These are phyloP conservation scores for Nothoprocta perdicaria DNA, from an alignment of 2,113 vertebrate genomes.

Conservation along the genomic window DNA sequence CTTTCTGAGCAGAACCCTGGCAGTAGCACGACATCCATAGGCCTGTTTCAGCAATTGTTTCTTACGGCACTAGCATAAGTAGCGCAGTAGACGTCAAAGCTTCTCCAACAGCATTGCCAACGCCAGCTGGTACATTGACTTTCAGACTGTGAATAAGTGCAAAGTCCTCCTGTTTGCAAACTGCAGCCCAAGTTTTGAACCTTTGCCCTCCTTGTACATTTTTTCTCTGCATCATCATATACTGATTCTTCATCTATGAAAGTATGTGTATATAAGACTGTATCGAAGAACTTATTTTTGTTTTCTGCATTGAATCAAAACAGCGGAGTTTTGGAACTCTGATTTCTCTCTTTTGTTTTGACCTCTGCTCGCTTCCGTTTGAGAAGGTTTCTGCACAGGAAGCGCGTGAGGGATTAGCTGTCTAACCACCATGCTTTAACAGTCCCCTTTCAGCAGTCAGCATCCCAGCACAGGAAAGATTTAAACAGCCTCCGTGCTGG, in stretches of 20 bases:
- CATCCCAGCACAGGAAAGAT: not conserved
- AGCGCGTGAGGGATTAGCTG: not conserved
- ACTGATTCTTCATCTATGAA: not conserved
- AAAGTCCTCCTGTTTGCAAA: not conserved
- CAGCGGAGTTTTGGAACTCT: not conserved
- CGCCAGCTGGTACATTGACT: not conserved
- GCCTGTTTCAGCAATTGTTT: not conserved
- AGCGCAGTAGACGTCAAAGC: not conserved
- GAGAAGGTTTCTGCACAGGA: not conserved
- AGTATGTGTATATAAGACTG: not conserved
- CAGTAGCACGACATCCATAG: not conserved
- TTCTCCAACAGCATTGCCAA: not conserved
- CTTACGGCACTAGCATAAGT: not conserved
- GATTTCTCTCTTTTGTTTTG: not conserved
- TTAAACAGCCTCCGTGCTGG: not conserved
- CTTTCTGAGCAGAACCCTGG: not conserved
- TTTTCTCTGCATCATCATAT: not conserved
- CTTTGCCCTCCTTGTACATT: not conserved
- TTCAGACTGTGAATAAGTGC: not conserved
- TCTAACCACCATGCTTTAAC: not conserved
- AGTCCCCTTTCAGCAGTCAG: not conserved
- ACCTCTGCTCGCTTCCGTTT: not conserved
- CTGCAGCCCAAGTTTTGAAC: not conserved
- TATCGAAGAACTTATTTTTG: not conserved
- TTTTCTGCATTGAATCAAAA: slow-evolving; percentile 24